phyloP scores from a whole-genome alignment of 2,888 invertebrate species.

The Erpobdella octoculata region DNA sequence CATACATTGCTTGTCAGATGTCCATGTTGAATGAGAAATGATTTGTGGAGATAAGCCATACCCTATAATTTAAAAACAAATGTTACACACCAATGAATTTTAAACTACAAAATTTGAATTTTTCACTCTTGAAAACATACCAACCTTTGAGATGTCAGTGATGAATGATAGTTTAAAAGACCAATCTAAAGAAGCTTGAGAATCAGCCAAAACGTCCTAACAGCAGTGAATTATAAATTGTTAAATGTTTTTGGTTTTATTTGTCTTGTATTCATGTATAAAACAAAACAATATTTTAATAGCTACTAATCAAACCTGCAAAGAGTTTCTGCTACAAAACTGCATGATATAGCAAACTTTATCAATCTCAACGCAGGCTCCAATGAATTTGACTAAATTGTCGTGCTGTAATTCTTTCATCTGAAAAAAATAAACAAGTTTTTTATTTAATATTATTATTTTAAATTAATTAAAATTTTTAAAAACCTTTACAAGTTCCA shows the following conservation, averaged over 20 bases:
- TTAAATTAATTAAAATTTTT: no score
- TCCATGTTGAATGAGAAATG: slow-evolving; percentile 9
- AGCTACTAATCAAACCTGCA: no score
- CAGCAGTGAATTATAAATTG: background rate
- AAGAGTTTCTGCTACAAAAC: slow-evolving; percentile 2
- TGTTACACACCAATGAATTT: background rate
- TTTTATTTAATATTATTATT: no score
- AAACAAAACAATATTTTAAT: no score
- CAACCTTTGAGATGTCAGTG: slow-evolving; percentile 40
- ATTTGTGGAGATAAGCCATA: slow-evolving; percentile 20
- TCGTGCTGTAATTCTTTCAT: slow-evolving; percentile 25
- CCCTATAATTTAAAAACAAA: slow-evolving; percentile 9
- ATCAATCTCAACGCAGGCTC: slow-evolving; percentile 19
- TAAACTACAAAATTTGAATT: background rate
- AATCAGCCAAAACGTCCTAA: slow-evolving; percentile 15
- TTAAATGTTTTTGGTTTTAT: no score
- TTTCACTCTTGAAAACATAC: slow-evolving; percentile 43
- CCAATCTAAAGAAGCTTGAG: slow-evolving; percentile 2
- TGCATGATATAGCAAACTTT: slow-evolving; percentile 13
- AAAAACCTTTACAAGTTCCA: slow-evolving; percentile 22
- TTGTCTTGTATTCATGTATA: no score
- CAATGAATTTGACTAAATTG: slow-evolving; percentile 15
- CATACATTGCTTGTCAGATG: slow-evolving; percentile 13
- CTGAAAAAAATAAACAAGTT: no score
- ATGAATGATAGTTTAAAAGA: slow-evolving; percentile 25